Conservation (phyloP, 1,140 invertebrate genomes). For the Goniozus legneri region DNA sequence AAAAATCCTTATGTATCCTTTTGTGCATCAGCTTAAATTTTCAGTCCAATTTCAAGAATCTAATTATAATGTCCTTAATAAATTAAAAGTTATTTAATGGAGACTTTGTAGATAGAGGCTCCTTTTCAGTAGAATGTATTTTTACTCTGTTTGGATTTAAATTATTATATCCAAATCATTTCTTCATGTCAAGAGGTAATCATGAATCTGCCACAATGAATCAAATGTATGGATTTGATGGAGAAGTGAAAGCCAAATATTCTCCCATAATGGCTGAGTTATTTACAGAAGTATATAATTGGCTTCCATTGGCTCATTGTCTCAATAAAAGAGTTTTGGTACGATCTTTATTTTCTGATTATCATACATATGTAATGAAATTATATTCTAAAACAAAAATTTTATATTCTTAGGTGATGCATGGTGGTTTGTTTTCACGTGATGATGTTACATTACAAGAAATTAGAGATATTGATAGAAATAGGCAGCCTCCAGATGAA, state of each 20-base stretch:
- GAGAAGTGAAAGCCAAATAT: constrained; percentile 96
- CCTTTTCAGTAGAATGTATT: constrained; percentile 99
- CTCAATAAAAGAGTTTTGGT: constrained; percentile 89
- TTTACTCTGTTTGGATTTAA: constrained; percentile 97
- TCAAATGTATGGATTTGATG: constrained; percentile 98
- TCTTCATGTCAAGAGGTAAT: constrained; percentile 97
- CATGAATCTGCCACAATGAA: constrained; percentile 99
- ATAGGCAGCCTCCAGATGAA: constrained; percentile 95
- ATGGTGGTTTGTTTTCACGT: constrained; percentile 87
- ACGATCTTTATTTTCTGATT: constrained; percentile 6
- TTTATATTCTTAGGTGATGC: constrained; percentile 71
- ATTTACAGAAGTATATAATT: constrained; percentile 98
- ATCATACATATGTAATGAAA: neutral
- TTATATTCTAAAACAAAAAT: neutral
- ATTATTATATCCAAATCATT: constrained; percentile 93
- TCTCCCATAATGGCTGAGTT: constrained; percentile 90
- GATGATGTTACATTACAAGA: constrained; percentile 91
- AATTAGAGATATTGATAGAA: constrained; percentile 83
- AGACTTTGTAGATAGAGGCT: constrained; percentile 98
- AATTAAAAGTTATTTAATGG: constrained; percentile 84
- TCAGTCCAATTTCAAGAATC: neutral
- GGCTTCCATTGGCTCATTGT: constrained; percentile 93
- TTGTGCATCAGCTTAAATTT: constrained; percentile 15
- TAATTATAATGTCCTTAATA: constrained; percentile 32
- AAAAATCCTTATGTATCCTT: constrained; percentile 91